Evolutionary conservation across 2,888 invertebrate species (phyloP), one percentile per base, ranked within the genome.

Genomic region (Dasysyrphus tricinctus): DNA sequence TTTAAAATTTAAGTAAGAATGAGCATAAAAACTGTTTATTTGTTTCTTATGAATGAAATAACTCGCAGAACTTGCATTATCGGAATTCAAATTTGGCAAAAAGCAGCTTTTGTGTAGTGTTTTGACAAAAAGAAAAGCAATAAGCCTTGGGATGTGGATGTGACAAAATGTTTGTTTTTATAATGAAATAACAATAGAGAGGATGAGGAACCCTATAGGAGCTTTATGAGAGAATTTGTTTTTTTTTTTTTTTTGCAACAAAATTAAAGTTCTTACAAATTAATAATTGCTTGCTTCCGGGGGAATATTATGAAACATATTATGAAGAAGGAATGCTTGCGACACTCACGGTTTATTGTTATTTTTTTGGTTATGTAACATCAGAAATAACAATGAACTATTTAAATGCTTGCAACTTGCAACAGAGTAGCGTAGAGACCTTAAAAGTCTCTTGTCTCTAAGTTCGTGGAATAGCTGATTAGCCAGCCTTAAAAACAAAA

Each of bases 31-130:
- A n/a, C 7, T 24, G 7, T 49, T 42, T 72, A 56, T 49, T 39
- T 54, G 49, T 80, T 49, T 59, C 67, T 42, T 75, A 72, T 85
- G 84, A 85, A 85, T 85, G 85, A 70, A 86, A 86, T 86, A 65
- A 49, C 74, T 76, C 63, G 49, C 16, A n/a, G 19, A 47, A 67
- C 34, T 56, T 76, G 42, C 34, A 56, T 51, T 63, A 44, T 29
- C 19, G 37, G 39, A 67, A 67, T 67, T 67, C 47, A 56, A 67
- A 63, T 32, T 37, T 57, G 7, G 9, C 37, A 70, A 54, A 34
- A 61, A 49, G 47, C 61, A 44, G 47, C 63, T 32, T 65, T n/a
- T n/a, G n/a, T 61, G 69, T 54, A 42, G 42, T 47, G 47, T 72
- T 70, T 63, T 63, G 32, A 47, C 14, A 9, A 37, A 54, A 34